phyloP scores from a whole-genome alignment of 2,888 invertebrate genomes.

The Leucania comma region DNA sequence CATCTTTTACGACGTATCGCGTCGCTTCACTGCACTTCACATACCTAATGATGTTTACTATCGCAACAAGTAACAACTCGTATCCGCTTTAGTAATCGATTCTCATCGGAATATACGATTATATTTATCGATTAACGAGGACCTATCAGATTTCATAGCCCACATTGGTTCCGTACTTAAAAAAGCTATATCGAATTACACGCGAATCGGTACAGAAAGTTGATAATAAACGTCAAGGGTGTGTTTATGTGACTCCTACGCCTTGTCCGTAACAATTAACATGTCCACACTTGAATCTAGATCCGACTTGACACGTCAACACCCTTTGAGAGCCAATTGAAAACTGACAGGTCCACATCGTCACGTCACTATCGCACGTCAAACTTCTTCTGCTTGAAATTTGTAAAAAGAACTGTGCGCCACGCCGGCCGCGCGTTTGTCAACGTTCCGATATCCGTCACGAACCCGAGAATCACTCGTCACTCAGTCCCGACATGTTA shows the following conservation, averaged over 20 bases:
- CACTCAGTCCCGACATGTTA: slow-evolving; percentile 77
- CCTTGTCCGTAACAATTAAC: slow-evolving; percentile 83
- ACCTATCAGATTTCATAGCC: slow-evolving; percentile 53
- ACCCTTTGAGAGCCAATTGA: slow-evolving; percentile 85
- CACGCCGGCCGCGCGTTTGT: slow-evolving; percentile 73
- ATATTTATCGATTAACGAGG: slow-evolving; percentile 56
- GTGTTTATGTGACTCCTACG: slow-evolving; percentile 72
- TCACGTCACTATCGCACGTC: slow-evolving; percentile 81
- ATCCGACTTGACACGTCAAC: slow-evolving; percentile 84
- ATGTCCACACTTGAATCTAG: slow-evolving; percentile 83
- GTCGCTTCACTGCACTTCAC: slow-evolving; percentile 52
- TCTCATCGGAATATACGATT: slow-evolving; percentile 64
- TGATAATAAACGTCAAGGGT: slow-evolving; percentile 50
- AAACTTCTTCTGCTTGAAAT: slow-evolving; percentile 77
- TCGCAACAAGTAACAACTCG: slow-evolving; percentile 59
- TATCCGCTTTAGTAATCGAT: slow-evolving; percentile 64
- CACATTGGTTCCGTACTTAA: slow-evolving; percentile 23
- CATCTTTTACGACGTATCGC: slow-evolving; percentile 46
- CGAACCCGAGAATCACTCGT: slow-evolving; percentile 83
- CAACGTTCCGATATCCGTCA: slow-evolving; percentile 80
- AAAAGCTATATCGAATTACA: slow-evolving; percentile 48
- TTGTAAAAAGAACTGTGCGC: slow-evolving; percentile 75
- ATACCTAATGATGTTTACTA: slow-evolving; percentile 59
- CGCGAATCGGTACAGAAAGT: slow-evolving; percentile 51
- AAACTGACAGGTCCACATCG: slow-evolving; percentile 84